Base-by-base conservation (phyloP, 1,140 invertebrate genomes). In the Cataglyphis hispanica region DNA sequence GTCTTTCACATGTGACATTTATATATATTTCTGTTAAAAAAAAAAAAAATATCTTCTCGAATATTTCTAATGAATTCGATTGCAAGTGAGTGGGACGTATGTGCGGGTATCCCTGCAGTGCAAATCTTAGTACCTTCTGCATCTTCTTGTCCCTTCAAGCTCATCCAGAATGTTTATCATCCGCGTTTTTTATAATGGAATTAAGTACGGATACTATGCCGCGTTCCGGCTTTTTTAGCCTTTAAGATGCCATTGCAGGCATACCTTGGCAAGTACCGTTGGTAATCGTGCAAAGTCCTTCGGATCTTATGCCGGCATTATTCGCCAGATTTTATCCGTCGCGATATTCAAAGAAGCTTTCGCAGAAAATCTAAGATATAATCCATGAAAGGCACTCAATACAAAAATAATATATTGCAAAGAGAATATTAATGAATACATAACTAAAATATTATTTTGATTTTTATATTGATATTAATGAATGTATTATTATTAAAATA, bases 101-200 rank as follows among this genome's bases (percentile, higher is more conserved):
- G 11, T 11, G 1, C 46, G 63, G 58, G 56, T 34, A 72, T 43
- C 66, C 25, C 34, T 1, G 34, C 67, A 19, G 16, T 83, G 31
- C 72, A 69, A 74, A 60, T 56, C 27, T 83, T 74, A 46, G 61
- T 72, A 53, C 66, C 11, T 1, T 27, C 63, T 11, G 53, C n/a
- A 19, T 53, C 67, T 56, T 25, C 27, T 13, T 16, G 11, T 6
- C 37, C 31, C n/a, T 34, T 2, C 67, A 19, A 69, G 50, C 16
- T 70, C 46, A 70, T 72, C 40, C 67, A 31, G 53, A 74, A 74
- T 83, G 53, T 74, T 83, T 74, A 74, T 81, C 67, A 81, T 81
- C 53, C 13, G 67, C 53, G 53, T 83, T 74, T 67, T 83, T 83
- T 60, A 46, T n/a, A 34, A 31, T 8, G 40, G 37, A 61, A 43